Conservation (phyloP, 2,113 vertebrate species). For the Pangasianodon gigas region DNA sequence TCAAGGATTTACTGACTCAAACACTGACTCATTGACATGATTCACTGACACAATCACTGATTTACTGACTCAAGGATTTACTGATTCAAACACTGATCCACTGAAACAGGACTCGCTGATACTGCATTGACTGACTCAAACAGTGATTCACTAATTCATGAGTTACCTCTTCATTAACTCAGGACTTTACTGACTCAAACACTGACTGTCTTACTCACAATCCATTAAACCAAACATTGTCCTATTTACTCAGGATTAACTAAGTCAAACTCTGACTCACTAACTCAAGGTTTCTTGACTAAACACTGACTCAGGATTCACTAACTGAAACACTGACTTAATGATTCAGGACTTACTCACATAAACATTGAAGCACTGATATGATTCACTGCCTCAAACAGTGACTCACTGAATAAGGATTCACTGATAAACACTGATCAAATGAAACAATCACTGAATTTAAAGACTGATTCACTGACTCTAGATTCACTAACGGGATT, state of each 20-base stretch:
- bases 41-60: neutral
- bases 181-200: too few relatives aligned
- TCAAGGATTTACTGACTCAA: neutral
- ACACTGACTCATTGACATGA: neutral
- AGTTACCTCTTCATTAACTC: too few relatives aligned
- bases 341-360: neutral
- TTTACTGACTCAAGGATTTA: neutral
- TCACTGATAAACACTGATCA: neutral
- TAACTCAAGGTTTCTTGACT: too few relatives aligned
- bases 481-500: too few relatives aligned
- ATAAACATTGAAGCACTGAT: too few relatives aligned
- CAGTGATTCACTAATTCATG: neutral
- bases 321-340: neutral
- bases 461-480: neutral
- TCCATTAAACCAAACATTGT: too few relatives aligned
- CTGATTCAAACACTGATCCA: neutral
- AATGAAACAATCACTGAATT: too few relatives aligned
- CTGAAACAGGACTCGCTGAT: neutral
- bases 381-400: too few relatives aligned
- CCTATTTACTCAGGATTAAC: neutral
- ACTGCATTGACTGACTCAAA: neutral
- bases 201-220: too few relatives aligned
- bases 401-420: neutral
- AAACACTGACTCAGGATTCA: neutral
- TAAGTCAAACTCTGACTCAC: too few relatives aligned